Percentiles rank a stretch among this genome's conserved stretches.
Evolutionary conservation across 2,797 vertebrate genomes (phyloP).

Genomic region (Pseudochromis fuscus): DNA sequence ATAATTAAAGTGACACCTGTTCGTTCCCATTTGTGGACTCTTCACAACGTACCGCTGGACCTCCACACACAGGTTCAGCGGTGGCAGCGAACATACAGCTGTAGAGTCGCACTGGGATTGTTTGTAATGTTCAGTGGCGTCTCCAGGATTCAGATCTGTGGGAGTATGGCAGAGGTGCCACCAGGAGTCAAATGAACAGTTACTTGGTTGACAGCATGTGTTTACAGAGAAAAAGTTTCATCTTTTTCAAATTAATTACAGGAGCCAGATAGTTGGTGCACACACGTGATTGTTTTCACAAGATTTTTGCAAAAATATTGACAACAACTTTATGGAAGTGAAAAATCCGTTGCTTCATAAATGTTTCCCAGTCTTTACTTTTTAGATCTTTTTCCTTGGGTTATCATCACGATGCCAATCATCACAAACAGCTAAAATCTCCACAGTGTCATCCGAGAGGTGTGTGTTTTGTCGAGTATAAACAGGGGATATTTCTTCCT

Average conservation of each 20-base stretch:
- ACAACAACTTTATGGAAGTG: not conserved
- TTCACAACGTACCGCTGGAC: conserved; percentile 35
- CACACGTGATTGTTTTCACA: not conserved
- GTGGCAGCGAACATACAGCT: conserved; percentile 56
- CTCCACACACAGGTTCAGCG: conserved; percentile 41
- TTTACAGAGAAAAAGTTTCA: conserved; percentile 22
- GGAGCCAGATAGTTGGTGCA: not conserved
- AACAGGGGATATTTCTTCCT: conserved; percentile 26
- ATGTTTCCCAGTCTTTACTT: conserved; percentile 1
- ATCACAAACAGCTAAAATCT: conserved; percentile 30
- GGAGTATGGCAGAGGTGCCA: conserved; percentile 48
- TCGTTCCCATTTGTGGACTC: conserved; percentile 71
- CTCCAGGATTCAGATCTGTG: conserved; percentile 44
- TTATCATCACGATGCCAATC: conserved; percentile 14
- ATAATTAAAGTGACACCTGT: conserved; percentile 84
- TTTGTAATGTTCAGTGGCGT: conserved; percentile 68
- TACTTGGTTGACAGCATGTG: conserved; percentile 27
- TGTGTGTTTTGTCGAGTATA: conserved; percentile 22
- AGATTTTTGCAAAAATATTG: not conserved
- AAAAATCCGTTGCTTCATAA: not conserved
- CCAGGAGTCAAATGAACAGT: conserved; percentile 14
- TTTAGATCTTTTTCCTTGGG: not conserved
- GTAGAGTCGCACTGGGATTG: conserved; percentile 45
- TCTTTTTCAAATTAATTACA: not conserved
- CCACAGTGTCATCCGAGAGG: conserved; percentile 6